phyloP scores from a whole-genome alignment of 2,888 invertebrate species.

The Thymelicus acteon region DNA sequence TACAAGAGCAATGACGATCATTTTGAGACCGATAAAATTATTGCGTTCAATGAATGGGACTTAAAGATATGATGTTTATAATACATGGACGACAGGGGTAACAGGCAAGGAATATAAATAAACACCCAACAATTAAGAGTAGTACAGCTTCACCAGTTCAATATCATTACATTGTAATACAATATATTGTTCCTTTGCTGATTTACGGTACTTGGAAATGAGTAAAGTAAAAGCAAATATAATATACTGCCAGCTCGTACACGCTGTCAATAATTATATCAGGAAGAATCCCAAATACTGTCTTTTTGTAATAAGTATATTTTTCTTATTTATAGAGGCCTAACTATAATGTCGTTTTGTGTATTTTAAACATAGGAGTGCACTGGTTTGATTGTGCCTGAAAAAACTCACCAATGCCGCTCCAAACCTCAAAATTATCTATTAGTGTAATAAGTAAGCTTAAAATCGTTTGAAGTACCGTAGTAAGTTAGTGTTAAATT shows the following conservation, averaged over 20 bases:
- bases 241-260: too few relatives aligned
- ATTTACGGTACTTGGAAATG: background rate
- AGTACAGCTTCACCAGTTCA: background rate
- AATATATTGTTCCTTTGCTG: background rate
- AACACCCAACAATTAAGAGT: background rate
- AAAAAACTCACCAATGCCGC: slow-evolving; percentile 80
- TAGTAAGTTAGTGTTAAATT: slow-evolving; percentile 69
- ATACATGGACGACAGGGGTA: slow-evolving; percentile 62
- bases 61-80: slow-evolving; percentile 65
- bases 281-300: background rate
- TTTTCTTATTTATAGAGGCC: slow-evolving; percentile 8
- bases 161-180: background rate
- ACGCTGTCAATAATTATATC: too few relatives aligned
- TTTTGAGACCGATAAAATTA: slow-evolving; percentile 61
- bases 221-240: too few relatives aligned
- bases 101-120: slow-evolving; percentile 6
- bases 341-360: slow-evolving; percentile 53
- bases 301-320: background rate
- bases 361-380: slow-evolving; percentile 79
- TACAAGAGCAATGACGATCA: slow-evolving; percentile 61
- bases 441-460: slow-evolving; percentile 67
- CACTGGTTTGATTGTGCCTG: slow-evolving; percentile 83
- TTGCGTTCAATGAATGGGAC: slow-evolving; percentile 67
- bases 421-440: slow-evolving; percentile 84
- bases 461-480: slow-evolving; percentile 70